phyloP scores from a whole-genome alignment of 2,797 vertebrate genomes.

The Spondyliosoma cantharus region DNA sequence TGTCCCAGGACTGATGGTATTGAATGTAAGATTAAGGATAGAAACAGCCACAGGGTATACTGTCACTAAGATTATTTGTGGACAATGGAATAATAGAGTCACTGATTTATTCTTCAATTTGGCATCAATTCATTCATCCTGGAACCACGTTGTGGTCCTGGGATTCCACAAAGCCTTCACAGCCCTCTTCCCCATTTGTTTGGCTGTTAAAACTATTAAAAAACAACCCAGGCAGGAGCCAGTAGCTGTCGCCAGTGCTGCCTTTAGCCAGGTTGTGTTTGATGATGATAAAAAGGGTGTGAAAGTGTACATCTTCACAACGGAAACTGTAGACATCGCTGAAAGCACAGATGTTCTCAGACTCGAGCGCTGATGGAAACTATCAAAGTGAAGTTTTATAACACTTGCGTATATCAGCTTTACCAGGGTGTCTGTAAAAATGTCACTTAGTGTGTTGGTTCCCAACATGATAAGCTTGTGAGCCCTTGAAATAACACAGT shows the following conservation, averaged over 20 bases:
- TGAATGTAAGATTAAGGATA: neutral
- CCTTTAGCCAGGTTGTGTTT: neutral
- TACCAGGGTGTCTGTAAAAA: neutral
- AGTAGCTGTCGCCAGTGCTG: neutral
- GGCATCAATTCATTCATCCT: neutral
- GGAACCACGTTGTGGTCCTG: neutral
- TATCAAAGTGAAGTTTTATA: neutral
- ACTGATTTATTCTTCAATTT: neutral
- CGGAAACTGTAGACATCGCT: neutral
- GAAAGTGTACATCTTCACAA: neutral
- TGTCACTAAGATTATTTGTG: neutral
- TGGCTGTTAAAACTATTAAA: conserved; percentile 5
- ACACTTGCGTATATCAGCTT: neutral
- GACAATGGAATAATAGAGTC: neutral
- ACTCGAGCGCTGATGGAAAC: neutral
- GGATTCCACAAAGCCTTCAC: neutral
- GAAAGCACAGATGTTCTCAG: neutral
- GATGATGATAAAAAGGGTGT: neutral
- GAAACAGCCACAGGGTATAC: neutral
- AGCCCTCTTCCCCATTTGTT: neutral
- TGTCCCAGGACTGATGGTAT: neutral
- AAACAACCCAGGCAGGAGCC: neutral
- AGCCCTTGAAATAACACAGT: neutral
- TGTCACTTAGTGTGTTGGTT: neutral
- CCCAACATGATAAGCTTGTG: too few relatives aligned